Percentiles rank a stretch among this genome's conserved stretches.
These are phyloP conservation scores for Sebastes miniatus DNA, from an alignment of 2,797 vertebrate species.

Conservation along the genomic window DNA sequence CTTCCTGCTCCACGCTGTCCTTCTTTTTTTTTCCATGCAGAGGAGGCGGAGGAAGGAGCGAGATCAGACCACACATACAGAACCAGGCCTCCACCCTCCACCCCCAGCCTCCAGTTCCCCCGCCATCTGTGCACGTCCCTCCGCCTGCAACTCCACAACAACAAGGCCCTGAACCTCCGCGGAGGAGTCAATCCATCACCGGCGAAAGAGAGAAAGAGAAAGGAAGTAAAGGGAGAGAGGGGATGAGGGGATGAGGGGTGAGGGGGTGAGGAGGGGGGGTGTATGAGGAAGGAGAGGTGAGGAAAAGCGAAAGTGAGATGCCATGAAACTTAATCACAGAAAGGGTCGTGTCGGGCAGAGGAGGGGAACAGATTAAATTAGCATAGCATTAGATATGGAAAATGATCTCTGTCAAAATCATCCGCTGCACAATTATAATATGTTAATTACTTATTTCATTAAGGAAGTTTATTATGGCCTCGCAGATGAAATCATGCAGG, in stretches of 20 bases:
- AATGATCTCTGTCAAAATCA: conserved; percentile 99
- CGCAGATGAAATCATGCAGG: conserved; percentile 95
- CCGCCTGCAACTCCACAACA: conserved; percentile 78
- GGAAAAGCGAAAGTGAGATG: conserved; percentile 81
- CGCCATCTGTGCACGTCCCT: conserved; percentile 67
- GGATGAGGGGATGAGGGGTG: not conserved
- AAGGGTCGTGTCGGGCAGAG: conserved; percentile 97
- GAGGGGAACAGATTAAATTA: conserved; percentile 99
- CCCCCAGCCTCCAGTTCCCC: conserved; percentile 66
- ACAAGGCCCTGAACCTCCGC: conserved; percentile 80
- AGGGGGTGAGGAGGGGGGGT: not conserved
- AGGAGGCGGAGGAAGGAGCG: conserved; percentile 51
- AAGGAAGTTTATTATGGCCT: conserved; percentile 99
- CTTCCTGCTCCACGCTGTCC: conserved; percentile 65
- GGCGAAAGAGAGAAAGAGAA: conserved; percentile 49
- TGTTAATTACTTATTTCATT: conserved; percentile 99
- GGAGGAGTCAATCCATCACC: conserved; percentile 91
- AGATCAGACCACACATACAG: conserved; percentile 74
- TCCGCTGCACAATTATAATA: conserved; percentile 99
- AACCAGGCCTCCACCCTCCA: conserved; percentile 69
- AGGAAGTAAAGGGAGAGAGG: conserved; percentile 36
- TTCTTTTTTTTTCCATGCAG: conserved; percentile 59
- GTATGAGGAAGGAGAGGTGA: conserved; percentile 61
- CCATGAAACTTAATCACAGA: conserved; percentile 98
- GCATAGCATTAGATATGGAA: conserved; percentile 99